Base-by-base conservation (phyloP, 2,113 vertebrate genomes). In the Leptobrachium ailaonicum region DNA sequence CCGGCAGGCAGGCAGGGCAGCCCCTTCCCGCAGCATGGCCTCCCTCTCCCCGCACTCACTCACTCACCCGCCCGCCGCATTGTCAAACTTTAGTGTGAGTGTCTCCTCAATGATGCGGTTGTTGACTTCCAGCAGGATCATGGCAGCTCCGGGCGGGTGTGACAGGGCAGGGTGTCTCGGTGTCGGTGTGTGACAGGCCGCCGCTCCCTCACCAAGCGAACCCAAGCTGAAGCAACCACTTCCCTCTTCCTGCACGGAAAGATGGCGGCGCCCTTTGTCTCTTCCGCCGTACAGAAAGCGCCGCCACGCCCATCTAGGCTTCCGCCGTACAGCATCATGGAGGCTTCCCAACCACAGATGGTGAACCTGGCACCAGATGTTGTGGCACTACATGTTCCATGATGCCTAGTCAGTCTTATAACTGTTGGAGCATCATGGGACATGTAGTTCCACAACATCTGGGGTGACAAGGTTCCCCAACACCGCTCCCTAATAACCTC, bases 111-210 rank as follows among this genome's bases (percentile, higher is more conserved):
- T 95, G 85, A 98, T 98, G 83, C 96, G 96, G 94, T 98, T 98
- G 87, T 98, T 98, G 84, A 98, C 96, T 93, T 98, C 97, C 90
- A 98, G 91, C 90, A 98, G 94, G 93, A 98, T 98, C 97, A 98
- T 98, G 86, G 90, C 92, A 91, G 91, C 87, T 83, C 81, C 88
- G 4, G 85, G 81, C 75, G 78, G 60, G 70, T 70, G 44, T 66
- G 41, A 66, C 82, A 68, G 84, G 12, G 69, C 87, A 82, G 82
- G 72, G 82, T 83, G 75, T 85, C 88, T 80, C 85, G 86, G 87
- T 85, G 85, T 87, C 84, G 84, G 86, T 85, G 85, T 83, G 84
- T 86, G 85, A 87, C 86, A 87, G 87, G 84, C 86, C 85, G 85
- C 85, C 83, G 81, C 81, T 84, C 76, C 83, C 83, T 68, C 71